Percentiles rank a stretch among this genome's conserved stretches.
Conservation (phyloP, 2,113 vertebrate species). For the Chelonoidis abingdonii region DNA sequence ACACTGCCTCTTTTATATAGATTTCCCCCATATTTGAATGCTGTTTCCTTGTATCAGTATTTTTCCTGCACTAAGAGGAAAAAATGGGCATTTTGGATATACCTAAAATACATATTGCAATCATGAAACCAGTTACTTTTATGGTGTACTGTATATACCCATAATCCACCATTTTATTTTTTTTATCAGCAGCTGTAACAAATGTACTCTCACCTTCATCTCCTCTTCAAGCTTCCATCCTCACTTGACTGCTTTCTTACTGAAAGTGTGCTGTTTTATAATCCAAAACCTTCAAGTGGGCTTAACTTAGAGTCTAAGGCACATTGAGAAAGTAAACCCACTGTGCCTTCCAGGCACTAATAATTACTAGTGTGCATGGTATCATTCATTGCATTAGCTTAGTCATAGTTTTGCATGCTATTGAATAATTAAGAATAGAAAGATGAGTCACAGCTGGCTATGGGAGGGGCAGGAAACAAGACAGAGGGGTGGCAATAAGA, state of each 20-base stretch:
- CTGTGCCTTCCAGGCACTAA: background rate
- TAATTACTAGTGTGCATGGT: background rate
- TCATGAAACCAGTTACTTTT: background rate
- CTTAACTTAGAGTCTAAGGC: background rate
- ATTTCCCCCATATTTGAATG: background rate
- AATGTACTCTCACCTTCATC: background rate
- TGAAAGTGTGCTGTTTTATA: background rate
- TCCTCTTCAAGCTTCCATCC: background rate
- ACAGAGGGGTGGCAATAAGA: background rate
- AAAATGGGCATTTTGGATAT: background rate
- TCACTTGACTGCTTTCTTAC: background rate
- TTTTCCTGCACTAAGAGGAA: background rate
- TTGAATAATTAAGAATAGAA: background rate
- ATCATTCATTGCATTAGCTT: background rate
- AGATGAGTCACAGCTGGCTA: background rate
- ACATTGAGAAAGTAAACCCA: background rate
- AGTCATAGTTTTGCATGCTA: background rate
- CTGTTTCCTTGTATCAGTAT: background rate
- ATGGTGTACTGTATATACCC: background rate
- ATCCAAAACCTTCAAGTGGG: background rate
- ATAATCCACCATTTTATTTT: background rate
- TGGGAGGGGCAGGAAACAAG: background rate
- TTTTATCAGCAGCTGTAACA: background rate
- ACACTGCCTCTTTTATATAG: background rate
- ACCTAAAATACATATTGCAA: background rate